These are phyloP conservation scores for Cranoglanis bouderius DNA, from an alignment of 2,113 vertebrate genomes.

Conservation along the genomic window DNA sequence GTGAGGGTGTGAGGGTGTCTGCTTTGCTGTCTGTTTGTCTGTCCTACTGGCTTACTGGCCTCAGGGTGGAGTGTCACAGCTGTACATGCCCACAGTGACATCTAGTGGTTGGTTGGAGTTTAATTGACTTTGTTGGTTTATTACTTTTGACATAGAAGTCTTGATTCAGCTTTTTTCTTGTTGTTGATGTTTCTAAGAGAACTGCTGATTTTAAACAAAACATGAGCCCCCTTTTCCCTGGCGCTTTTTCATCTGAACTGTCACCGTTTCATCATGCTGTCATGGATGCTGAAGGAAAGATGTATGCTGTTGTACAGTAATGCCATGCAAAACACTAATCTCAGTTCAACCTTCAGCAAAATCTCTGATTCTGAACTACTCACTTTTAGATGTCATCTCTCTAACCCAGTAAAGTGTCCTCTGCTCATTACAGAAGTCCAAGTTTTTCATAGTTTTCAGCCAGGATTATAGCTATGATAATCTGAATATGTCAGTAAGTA, in stretches of 20 bases:
- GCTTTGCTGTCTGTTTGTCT: conserved; percentile 35
- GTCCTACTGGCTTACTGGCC: conserved; percentile 11
- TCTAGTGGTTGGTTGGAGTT: conserved; percentile 63
- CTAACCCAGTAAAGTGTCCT: background rate
- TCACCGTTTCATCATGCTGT: background rate
- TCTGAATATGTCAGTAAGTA: background rate
- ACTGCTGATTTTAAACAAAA: background rate
- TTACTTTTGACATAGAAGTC: background rate
- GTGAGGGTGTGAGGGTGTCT: conserved; percentile 45
- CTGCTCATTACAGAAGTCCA: background rate
- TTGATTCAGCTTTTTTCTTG: background rate
- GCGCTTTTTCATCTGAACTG: background rate
- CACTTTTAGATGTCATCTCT: background rate
- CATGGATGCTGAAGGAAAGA: background rate
- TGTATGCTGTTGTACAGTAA: background rate
- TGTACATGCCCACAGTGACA: conserved; percentile 72
- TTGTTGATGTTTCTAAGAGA: background rate
- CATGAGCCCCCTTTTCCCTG: background rate
- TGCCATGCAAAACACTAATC: background rate
- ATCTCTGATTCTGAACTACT: background rate
- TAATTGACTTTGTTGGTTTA: background rate
- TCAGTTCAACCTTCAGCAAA: background rate
- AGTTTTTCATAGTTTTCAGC: background rate
- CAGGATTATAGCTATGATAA: background rate
- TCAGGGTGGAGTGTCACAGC: conserved; percentile 12